Evolutionary conservation across 2,797 vertebrate genomes (phyloP).

Genomic region (Bovichtus variegatus): DNA sequence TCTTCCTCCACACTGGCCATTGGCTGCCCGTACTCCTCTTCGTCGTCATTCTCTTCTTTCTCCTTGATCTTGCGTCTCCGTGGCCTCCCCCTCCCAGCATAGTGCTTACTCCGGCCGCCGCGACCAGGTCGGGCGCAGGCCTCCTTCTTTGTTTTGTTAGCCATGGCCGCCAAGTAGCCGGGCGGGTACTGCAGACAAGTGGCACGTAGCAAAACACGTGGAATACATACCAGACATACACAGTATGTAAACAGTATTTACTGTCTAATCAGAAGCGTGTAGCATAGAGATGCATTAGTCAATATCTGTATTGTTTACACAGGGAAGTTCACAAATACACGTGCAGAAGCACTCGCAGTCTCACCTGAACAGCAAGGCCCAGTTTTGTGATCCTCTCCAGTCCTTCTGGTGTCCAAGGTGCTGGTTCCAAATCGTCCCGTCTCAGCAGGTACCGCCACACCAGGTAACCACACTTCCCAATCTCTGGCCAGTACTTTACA

Average conservation of each 20-base stretch:
- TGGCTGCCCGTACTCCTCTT: conserved; percentile 58
- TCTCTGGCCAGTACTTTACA: conserved; percentile 99
- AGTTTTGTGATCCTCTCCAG: conserved; percentile 94
- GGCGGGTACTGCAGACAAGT: conserved; percentile 91
- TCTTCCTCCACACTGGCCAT: conserved; percentile 64
- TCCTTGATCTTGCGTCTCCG: conserved; percentile 78
- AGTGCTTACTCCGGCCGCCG: conserved; percentile 86
- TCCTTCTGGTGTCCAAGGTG: conserved; percentile 97
- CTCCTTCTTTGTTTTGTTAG: conserved; percentile 95
- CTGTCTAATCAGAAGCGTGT: background rate
- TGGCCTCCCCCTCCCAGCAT: conserved; percentile 83
- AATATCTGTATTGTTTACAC: background rate
- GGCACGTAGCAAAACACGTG: background rate
- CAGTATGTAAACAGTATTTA: background rate
- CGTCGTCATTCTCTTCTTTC: conserved; percentile 75
- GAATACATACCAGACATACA: background rate
- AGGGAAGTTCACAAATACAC: background rate
- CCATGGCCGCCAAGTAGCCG: conserved; percentile 95
- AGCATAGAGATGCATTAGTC: background rate
- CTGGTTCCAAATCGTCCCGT: conserved; percentile 95
- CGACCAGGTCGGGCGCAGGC: conserved; percentile 77
- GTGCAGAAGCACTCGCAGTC: conserved; percentile 4
- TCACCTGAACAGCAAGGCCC: conserved; percentile 94
- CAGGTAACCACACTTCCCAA: conserved; percentile 97
- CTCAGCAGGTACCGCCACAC: conserved; percentile 98